A percentile compares a stretch with the other conserved stretches of the same genome.
phyloP scores from a whole-genome alignment of 2,797 vertebrate genomes.

The Chaunax sp. region DNA sequence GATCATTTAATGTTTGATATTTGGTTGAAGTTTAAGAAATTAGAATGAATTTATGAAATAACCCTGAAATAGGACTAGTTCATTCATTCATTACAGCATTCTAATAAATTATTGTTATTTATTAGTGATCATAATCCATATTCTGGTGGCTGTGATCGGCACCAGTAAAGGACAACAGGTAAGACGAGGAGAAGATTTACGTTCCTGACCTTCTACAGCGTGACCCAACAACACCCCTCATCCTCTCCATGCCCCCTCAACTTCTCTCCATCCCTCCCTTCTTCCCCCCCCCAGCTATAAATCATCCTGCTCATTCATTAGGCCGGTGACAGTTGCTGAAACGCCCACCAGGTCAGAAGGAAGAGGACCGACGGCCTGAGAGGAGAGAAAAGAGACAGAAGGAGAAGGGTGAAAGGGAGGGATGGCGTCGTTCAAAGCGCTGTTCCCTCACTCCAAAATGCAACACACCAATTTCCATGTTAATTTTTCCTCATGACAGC shows the following conservation, averaged over 20 bases:
- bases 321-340: conserved; percentile 68
- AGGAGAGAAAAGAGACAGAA: conserved; percentile 41
- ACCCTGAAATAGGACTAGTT: too few relatives aligned
- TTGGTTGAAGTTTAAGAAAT: too few relatives aligned
- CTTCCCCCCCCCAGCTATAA: conserved; percentile 69
- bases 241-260: conserved; percentile 29
- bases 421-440: conserved; percentile 43
- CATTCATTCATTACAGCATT: too few relatives aligned
- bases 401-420: conserved; percentile 43
- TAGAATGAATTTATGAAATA: too few relatives aligned
- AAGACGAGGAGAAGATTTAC: conserved; percentile 61
- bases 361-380: conserved; percentile 37
- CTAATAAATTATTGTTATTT: too few relatives aligned
- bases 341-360: conserved; percentile 69
- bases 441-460: conserved; percentile 66
- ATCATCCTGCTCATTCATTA: conserved; percentile 85
- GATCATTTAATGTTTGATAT: too few relatives aligned
- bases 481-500: conserved; percentile 74
- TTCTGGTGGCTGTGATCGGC: conserved; percentile 9
- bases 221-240: conserved; percentile 47
- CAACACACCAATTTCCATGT: conserved; percentile 84
- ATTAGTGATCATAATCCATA: conserved; percentile 1
- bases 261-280: conserved; percentile 40
- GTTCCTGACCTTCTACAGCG: conserved; percentile 63
- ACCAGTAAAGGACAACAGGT: conserved; percentile 37